A percentile compares a stretch with the other conserved stretches of the same genome.
Conservation (phyloP, 2,888 invertebrate genomes). For the Tiphia femorata region DNA sequence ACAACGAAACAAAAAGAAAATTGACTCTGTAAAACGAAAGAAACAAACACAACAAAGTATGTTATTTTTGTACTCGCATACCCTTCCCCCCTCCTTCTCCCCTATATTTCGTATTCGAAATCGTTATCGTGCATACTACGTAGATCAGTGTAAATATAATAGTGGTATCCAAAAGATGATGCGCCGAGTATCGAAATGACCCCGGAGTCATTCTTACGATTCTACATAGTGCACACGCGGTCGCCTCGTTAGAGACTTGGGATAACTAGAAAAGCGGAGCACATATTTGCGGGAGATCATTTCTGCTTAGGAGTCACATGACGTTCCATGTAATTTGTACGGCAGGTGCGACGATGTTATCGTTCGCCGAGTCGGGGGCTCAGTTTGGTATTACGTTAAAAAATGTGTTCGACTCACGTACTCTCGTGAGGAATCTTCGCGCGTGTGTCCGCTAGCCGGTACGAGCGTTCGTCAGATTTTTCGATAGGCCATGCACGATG, state of each 20-base stretch:
- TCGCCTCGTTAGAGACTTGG: constrained; percentile 16
- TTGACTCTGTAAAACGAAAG: too few relatives aligned
- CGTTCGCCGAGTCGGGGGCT: constrained; percentile 6
- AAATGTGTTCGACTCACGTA: constrained; percentile 30
- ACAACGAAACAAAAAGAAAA: not conserved
- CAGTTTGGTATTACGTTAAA: constrained; percentile 17
- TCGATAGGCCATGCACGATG: constrained; percentile 15
- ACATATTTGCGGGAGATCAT: not conserved
- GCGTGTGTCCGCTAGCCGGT: constrained; percentile 37
- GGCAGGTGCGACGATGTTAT: constrained; percentile 8
- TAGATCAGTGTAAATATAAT: constrained; percentile 45
- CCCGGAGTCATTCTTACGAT: constrained; percentile 48
- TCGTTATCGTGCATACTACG: constrained; percentile 49
- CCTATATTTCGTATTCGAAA: constrained; percentile 3
- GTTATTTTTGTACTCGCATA: too few relatives aligned
- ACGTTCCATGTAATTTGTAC: constrained; percentile 2
- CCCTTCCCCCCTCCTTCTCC: too few relatives aligned
- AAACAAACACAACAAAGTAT: not conserved
- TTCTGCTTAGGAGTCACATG: constrained; percentile 4
- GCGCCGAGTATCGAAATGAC: constrained; percentile 54
- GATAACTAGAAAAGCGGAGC: constrained; percentile 10
- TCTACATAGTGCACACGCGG: constrained; percentile 32
- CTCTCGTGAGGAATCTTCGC: constrained; percentile 36
- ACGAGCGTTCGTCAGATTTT: constrained; percentile 4
- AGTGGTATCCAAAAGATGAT: constrained; percentile 42